phyloP scores from a whole-genome alignment of 2,888 invertebrate genomes.

The Agrochola lota region DNA sequence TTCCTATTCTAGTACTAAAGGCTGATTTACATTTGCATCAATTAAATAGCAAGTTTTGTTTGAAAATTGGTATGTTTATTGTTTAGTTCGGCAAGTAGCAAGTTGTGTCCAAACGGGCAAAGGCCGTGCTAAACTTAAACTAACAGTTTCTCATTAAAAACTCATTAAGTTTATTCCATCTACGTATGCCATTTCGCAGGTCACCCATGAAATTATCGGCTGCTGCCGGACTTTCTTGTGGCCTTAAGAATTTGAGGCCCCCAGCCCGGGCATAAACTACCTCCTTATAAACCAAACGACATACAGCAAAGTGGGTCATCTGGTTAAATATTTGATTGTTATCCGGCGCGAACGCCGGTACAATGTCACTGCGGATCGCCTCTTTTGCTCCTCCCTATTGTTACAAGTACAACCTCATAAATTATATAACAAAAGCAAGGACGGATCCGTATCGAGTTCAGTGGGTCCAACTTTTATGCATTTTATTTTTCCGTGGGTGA shows the following conservation, averaged over 20 bases:
- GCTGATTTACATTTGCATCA: background rate
- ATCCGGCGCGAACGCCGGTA: background rate
- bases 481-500: slow-evolving; percentile 2
- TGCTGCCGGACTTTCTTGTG: too few relatives aligned
- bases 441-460: slow-evolving; percentile 14
- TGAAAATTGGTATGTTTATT: background rate
- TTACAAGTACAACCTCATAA: slow-evolving; percentile 19
- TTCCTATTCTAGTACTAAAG: background rate
- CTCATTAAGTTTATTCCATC: background rate
- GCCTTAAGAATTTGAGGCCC: background rate
- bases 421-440: slow-evolving; percentile 26
- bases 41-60: background rate
- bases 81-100: background rate
- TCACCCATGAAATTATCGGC: background rate
- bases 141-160: background rate
- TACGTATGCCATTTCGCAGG: background rate
- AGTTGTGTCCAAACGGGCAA: background rate
- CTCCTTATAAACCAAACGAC: background rate
- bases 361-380: slow-evolving; percentile 32
- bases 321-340: slow-evolving; percentile 50
- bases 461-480: slow-evolving; percentile 12
- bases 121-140: background rate
- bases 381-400: slow-evolving; percentile 14
- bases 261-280: background rate
- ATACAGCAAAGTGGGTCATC: slow-evolving; percentile 33